Evolutionary conservation across 2,113 vertebrate genomes (phyloP).

Genomic region (Pao palembangensis): DNA sequence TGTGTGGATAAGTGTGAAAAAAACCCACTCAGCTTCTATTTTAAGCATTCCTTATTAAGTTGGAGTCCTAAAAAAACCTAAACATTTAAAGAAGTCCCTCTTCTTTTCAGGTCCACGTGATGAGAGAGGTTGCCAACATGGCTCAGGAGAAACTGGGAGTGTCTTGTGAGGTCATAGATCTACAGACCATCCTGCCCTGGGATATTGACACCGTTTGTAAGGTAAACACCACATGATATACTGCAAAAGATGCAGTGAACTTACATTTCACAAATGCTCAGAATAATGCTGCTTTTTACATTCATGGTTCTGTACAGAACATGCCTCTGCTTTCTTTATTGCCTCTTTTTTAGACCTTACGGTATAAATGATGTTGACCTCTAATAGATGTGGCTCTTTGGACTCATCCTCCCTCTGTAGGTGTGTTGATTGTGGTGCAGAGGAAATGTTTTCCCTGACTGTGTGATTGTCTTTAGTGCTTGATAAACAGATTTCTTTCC

Average conservation of each 20-base stretch:
- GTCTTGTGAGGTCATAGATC: constrained; percentile 94
- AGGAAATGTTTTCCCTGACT: constrained; percentile 20
- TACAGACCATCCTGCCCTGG: constrained; percentile 95
- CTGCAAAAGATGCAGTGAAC: neutral
- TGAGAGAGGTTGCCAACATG: constrained; percentile 91
- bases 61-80: neutral
- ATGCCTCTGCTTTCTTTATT: too few species aligned
- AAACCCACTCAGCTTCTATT: neutral
- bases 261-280: neutral
- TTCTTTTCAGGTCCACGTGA: constrained; percentile 85
- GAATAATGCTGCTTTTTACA: neutral
- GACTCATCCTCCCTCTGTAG: constrained; percentile 1
- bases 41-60: neutral
- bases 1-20: constrained; percentile 14
- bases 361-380: neutral
- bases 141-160: constrained; percentile 96
- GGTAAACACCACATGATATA: constrained; percentile 67
- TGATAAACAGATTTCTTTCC: constrained; percentile 43
- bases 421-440: constrained; percentile 23
- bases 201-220: constrained; percentile 92
- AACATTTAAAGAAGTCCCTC: neutral
- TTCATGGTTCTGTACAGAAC: too few species aligned
- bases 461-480: constrained; percentile 23
- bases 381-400: neutral
- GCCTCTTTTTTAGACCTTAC: neutral